Evolutionary conservation across 2,888 invertebrate species (phyloP), one percentile per base, ranked within the genome.

Genomic region (Lutraria lutraria): DNA sequence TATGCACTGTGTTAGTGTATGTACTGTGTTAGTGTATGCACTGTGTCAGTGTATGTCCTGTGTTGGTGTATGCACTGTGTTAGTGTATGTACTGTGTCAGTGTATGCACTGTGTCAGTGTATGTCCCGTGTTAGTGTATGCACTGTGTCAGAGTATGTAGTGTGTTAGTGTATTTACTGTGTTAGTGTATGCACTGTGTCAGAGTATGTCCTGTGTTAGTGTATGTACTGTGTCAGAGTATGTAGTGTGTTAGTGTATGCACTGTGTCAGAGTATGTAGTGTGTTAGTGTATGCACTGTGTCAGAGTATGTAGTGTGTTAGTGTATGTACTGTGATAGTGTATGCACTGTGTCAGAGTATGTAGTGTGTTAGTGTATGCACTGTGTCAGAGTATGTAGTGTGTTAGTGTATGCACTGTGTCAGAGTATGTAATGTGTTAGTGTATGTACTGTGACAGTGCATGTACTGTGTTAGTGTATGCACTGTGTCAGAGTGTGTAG

Each of bases 241-340:
- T 43, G 94, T 94, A 15, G 94, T 94, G 94, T 94, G 94, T 93
- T 93, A 93, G 81, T 63, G 25, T 63, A n/a, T 43, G 43, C 8
- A 43, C 43, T 43, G 8, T 56, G 56, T 56, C 56, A 56, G 56
- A 8, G 56, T 56, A 2, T 56, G 16, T 13, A 56, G 1, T 15
- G 56, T 19, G 19, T 15, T 2, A 8, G 16, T 56, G 16, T 16
- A 13, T 16, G 56, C 43, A 16, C 56, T 19, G 19, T 56, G 56
- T 15, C 56, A 13, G 93, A 93, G 81, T 94, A 13, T 56, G 15
- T 56, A 15, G 6, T 16, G 15, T 15, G 56, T 19, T 8, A 19
- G 56, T 56, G 19, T 56, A 3, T 19, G 19, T 56, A 56, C 56
- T 19, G 56, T 56, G 56, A 8, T 13, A 56, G 16, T 56, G 12